Base-by-base conservation (phyloP, 2,113 vertebrate genomes). In the Gambusia holbrooki region DNA sequence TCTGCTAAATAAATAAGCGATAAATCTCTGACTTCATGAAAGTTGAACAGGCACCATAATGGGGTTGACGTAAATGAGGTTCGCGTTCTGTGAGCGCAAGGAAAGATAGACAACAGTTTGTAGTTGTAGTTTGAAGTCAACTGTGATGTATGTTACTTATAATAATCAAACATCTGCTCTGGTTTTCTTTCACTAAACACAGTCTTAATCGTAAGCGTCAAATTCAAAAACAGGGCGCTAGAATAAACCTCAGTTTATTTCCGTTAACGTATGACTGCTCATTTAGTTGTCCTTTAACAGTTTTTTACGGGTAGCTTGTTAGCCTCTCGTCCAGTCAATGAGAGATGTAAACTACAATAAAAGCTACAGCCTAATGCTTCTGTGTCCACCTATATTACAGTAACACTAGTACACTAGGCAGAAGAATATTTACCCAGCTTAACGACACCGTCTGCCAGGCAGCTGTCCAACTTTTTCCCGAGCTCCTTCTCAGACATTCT, bases 401-500 rank as follows among this genome's bases (percentile, higher is more conserved):
- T 35, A 29, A 19, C 25, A 2, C 15, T 30, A 62, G 0, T 42
- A 1, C 32, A 3, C 3, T 25, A 69, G 3, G 45, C 14, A 28
- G 12, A 1, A 1, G 12, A 28, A 68, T 82, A 87, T 87, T 96
- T 94, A 98, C 97, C 98, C 72, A 97, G 79, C 91, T 99, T 99
- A 86, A 97, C 94, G 33, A 95, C 94, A 11, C 95, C 85, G 68
- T 99, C 97, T 19, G 97, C 96, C 87, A 98, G 79, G 73, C 98
- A 98, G 82, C 96, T 95, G 89, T 98, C 97, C 97, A 96, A 97
- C 92, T 99, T 99, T 92, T 94, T 96, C 17, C 96, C 96, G 78
- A 97, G 87, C 75, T 98, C 97, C 1, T 95, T 92, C 81, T 98
- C 98, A 92, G 98, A 96, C 97, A 96, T 97, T 84, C 70, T 89